phyloP scores from a whole-genome alignment of 2,797 vertebrate species.

The Avahi laniger region DNA sequence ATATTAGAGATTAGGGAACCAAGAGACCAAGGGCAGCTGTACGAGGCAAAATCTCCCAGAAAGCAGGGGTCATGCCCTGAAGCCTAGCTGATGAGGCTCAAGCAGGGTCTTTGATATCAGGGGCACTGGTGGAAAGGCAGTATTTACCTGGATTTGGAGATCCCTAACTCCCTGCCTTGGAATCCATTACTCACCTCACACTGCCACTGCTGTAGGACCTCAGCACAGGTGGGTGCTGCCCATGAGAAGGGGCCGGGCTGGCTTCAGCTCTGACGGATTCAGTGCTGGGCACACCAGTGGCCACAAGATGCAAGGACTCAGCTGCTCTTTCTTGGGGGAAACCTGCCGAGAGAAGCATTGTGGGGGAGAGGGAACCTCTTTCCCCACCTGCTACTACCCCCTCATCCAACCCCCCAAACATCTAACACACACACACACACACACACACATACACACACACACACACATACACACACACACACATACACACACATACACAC shows the following conservation, averaged over 20 bases:
- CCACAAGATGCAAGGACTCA: constrained; percentile 56
- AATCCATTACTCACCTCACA: constrained; percentile 64
- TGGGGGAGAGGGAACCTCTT: constrained; percentile 54
- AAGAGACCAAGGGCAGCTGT: constrained; percentile 14
- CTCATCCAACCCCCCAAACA: neutral
- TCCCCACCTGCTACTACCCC: constrained; percentile 13
- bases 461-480: neutral
- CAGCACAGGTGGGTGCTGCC: constrained; percentile 41
- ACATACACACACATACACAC: neutral
- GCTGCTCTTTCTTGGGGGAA: constrained; percentile 55
- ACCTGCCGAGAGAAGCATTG: constrained; percentile 66
- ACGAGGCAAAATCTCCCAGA: neutral
- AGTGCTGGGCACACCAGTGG: constrained; percentile 47
- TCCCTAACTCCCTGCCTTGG: constrained; percentile 41
- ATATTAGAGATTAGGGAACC: neutral
- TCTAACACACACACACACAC: neutral
- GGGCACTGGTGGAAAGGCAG: neutral
- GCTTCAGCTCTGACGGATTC: constrained; percentile 50
- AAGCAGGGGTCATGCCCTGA: neutral
- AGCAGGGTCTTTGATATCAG: neutral
- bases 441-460: neutral
- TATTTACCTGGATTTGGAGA: neutral
- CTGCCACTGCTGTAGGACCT: constrained; percentile 38
- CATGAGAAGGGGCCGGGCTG: constrained; percentile 29
- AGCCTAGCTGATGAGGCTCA: neutral